Evolutionary conservation across 2,113 vertebrate species (phyloP), one percentile per base, ranked within the genome.

Genomic region (Vanacampus margaritifer): DNA sequence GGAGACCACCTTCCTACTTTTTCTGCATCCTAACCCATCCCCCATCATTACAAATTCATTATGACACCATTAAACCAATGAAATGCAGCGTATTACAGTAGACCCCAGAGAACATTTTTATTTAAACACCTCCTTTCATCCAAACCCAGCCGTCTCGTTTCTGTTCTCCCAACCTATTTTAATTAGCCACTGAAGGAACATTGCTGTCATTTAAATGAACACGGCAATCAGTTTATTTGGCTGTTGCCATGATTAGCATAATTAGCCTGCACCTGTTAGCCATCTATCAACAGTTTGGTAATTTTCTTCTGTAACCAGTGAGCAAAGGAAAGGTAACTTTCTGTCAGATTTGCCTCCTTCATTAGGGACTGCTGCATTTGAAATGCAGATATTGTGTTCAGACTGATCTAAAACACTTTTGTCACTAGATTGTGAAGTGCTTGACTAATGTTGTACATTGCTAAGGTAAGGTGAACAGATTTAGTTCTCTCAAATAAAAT

Each of bases 131-230:
- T 77, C 79, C 72, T 75, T 77, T 81, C 67, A 74, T 83, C 75
- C 51, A 24, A 82, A 77, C 78, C 64, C 68, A 68, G 62, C 85
- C 78, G 76, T 71, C 82, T 81, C 71, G 70, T 78, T 80, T 79
- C 75, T 74, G 74, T 64, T 71, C 67, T 79, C 74, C 70, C 74
- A 41, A 69, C 72, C 84, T 67, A 50, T 83, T 86, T 90, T 91
- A 91, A 92, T 90, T 89, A 90, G 85, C 85, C 87, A 82, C 84
- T 77, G 50, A 90, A 88, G 73, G 79, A 88, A 87, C 85, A 80
- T 89, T 82, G 82, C 77, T 86, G 86, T 85, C 88, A 89, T 90
- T 89, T 90, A 83, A 87, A 91, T 87, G 85, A 92, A 91, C 90
- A 85, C 73, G 83, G 84, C 86, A 91, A 91, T 92, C 87, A 89